Evolutionary conservation across 1,140 invertebrate species (phyloP).

Genomic region (Euwallacea fornicatus): DNA sequence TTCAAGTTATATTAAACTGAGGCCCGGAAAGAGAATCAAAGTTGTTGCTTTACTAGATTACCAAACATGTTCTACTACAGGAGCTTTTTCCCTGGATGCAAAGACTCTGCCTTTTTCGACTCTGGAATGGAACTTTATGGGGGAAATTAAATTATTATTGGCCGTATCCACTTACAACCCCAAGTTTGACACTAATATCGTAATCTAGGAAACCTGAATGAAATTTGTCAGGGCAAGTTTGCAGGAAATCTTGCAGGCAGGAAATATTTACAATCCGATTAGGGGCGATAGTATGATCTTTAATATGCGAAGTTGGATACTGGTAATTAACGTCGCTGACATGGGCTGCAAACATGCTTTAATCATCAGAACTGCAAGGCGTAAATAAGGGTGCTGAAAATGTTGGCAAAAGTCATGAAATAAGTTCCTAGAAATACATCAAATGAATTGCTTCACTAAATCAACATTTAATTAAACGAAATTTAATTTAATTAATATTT

Average conservation of each 20-base stretch:
- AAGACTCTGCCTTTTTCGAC: background rate
- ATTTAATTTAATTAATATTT: too few relatives aligned
- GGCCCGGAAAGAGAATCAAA: background rate
- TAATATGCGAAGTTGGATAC: too few relatives aligned
- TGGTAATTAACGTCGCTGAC: too few relatives aligned
- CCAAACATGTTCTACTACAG: background rate
- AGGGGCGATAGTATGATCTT: background rate
- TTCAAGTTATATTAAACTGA: background rate
- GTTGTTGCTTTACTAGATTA: background rate
- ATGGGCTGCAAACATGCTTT: too few relatives aligned
- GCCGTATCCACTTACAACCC: constrained; percentile 4
- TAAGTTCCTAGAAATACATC: too few relatives aligned
- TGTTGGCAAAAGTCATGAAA: too few relatives aligned
- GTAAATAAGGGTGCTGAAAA: too few relatives aligned
- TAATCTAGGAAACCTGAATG: constrained; percentile 8
- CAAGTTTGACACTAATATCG: constrained; percentile 14
- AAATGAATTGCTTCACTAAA: too few relatives aligned
- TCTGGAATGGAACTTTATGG: background rate
- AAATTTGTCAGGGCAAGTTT: constrained; percentile 12
- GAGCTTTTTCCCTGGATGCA: background rate
- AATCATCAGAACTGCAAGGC: too few relatives aligned
- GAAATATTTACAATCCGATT: constrained; percentile 9
- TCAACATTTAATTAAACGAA: too few relatives aligned
- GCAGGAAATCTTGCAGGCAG: background rate
- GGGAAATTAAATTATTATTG: background rate